These are phyloP conservation scores for Sinella curviseta DNA, from an alignment of 1,140 invertebrate genomes.

Conservation along the genomic window DNA sequence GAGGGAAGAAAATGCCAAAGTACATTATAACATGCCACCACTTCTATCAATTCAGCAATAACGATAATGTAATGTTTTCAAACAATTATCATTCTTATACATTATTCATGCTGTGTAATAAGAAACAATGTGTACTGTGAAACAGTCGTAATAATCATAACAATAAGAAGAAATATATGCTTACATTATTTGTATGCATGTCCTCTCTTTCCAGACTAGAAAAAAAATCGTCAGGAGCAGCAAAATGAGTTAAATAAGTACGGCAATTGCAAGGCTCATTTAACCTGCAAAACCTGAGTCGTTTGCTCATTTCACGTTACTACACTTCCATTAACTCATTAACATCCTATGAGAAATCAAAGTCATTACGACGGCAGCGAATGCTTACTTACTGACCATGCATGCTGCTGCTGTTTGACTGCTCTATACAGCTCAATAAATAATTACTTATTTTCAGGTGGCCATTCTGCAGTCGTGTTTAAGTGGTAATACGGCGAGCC, in stretches of 20 bases:
- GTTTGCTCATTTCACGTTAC: not conserved
- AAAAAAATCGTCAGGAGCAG: not conserved
- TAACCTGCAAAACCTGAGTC: not conserved
- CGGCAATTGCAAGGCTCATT: not conserved
- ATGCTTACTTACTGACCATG: too few species aligned
- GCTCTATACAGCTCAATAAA: constrained; percentile 6
- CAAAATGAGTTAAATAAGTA: too few species aligned
- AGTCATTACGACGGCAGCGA: not conserved
- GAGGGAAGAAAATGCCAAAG: not conserved
- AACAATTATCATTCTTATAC: not conserved
- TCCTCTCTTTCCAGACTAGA: not conserved
- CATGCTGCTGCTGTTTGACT: too few species aligned
- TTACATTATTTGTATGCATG: not conserved
- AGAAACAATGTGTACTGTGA: too few species aligned
- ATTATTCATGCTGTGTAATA: not conserved
- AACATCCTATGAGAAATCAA: constrained; percentile 12
- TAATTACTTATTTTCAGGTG: constrained; percentile 14
- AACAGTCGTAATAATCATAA: too few species aligned
- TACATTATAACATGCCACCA: not conserved
- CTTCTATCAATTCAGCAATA: not conserved
- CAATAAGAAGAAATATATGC: not conserved
- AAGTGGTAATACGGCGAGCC: too few species aligned
- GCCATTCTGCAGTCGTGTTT: too few species aligned
- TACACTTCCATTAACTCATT: not conserved
- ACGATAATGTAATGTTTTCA: not conserved